Conservation (phyloP, 2,113 vertebrate genomes). For the Erythrolamprus reginae region DNA sequence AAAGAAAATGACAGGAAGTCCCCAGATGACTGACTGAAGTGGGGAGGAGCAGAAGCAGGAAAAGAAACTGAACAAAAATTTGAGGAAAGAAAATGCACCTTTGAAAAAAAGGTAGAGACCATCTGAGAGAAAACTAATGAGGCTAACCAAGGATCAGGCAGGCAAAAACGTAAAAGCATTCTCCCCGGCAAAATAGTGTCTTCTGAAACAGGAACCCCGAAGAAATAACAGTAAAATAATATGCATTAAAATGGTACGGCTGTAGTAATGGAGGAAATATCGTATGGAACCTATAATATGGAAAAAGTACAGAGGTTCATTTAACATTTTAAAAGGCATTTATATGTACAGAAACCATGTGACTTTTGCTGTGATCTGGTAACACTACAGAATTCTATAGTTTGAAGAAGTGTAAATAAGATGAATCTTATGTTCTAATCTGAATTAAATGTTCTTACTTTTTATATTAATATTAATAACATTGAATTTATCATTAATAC, state of each 20-base stretch:
- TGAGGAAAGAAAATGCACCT: neutral
- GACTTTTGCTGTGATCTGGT: neutral
- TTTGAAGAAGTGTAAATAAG: neutral
- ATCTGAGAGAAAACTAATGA: neutral
- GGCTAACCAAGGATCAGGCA: neutral
- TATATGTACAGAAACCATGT: neutral
- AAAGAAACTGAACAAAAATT: neutral
- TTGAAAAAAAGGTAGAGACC: neutral
- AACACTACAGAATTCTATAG: neutral
- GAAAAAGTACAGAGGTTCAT: neutral
- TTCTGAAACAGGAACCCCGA: neutral
- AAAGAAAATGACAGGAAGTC: neutral
- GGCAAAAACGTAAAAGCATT: neutral
- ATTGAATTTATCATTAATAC: neutral
- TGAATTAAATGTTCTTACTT: neutral
- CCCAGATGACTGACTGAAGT: neutral
- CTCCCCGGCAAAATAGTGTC: neutral
- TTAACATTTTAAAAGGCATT: neutral
- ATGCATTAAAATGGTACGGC: neutral
- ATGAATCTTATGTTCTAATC: neutral
- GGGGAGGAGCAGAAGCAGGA: neutral
- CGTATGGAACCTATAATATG: neutral
- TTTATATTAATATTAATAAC: neutral
- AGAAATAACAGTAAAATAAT: neutral
- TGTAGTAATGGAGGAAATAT: neutral